These are phyloP conservation scores for Phrixothrix hirtus DNA, from an alignment of 2,888 invertebrate genomes.

Conservation along the genomic window DNA sequence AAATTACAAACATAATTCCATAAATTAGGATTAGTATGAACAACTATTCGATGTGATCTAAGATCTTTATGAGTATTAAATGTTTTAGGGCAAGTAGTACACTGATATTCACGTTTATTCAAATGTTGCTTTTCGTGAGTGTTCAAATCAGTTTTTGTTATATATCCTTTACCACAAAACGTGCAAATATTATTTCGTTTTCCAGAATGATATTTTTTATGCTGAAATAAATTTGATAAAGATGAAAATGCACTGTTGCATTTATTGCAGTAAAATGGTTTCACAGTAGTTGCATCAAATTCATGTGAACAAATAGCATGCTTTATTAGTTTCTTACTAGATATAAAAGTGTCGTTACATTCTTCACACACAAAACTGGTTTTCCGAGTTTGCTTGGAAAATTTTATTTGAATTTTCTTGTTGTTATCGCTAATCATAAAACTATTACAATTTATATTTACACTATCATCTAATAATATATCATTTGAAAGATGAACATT, in stretches of 20 bases:
- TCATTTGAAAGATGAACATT: too few species aligned
- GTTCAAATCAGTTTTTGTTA: slow-evolving; percentile 48
- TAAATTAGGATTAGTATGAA: slow-evolving; percentile 44
- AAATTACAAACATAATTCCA: slow-evolving; percentile 49
- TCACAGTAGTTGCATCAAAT: slow-evolving; percentile 38
- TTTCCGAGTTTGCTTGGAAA: background rate
- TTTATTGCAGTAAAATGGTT: slow-evolving; percentile 45
- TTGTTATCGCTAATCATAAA: too few species aligned
- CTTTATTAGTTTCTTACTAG: background rate
- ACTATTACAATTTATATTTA: background rate
- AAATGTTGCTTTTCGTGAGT: slow-evolving; percentile 52
- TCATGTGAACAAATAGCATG: background rate
- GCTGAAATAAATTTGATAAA: slow-evolving; percentile 46
- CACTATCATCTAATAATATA: background rate
- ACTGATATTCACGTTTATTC: slow-evolving; percentile 48
- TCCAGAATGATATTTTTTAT: slow-evolving; percentile 45
- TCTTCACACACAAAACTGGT: background rate
- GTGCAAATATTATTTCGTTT: slow-evolving; percentile 48
- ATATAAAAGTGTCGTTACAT: background rate
- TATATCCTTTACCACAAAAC: slow-evolving; percentile 56
- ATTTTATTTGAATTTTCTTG: background rate
- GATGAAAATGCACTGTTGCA: slow-evolving; percentile 48
- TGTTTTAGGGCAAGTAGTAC: slow-evolving; percentile 47
- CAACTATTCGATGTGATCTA: slow-evolving; percentile 50
- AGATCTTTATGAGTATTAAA: slow-evolving; percentile 51